Evolutionary conservation across 2,113 vertebrate species (phyloP).

Genomic region (Bagarius yarrelli): DNA sequence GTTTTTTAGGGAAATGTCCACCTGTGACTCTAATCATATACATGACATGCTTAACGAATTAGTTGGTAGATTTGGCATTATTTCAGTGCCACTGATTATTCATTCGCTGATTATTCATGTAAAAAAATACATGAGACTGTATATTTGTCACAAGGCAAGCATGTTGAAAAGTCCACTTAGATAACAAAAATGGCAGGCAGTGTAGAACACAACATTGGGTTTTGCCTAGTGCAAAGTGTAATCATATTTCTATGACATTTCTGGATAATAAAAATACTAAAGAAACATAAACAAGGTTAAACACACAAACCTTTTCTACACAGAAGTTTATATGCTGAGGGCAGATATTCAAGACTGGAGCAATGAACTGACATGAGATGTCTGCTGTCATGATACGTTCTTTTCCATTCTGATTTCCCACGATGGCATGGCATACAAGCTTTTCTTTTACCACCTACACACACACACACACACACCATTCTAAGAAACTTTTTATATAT

Average conservation of each 20-base stretch:
- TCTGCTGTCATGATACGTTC: conserved; percentile 71
- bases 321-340: conserved; percentile 73
- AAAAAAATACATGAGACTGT: too few species aligned
- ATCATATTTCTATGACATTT: neutral
- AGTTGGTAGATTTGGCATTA: too few species aligned
- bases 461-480: conserved; percentile 4
- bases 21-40: too few species aligned
- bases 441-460: conserved; percentile 74
- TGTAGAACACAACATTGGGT: neutral
- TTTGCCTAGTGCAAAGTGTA: neutral
- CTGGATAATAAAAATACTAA: too few species aligned
- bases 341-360: conserved; percentile 75
- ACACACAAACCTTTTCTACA: conserved; percentile 74
- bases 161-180: too few species aligned
- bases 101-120: too few species aligned
- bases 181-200: conserved; percentile 14
- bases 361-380: conserved; percentile 77
- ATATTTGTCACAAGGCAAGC: too few species aligned
- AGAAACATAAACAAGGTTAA: neutral
- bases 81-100: too few species aligned
- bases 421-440: conserved; percentile 73
- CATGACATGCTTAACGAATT: too few species aligned
- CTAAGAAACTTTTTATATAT: conserved; percentile 2
- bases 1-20: too few species aligned
- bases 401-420: conserved; percentile 62